Evolutionary conservation across 2,888 invertebrate genomes (phyloP).

Genomic region (Dimorphilus gyrociliatus): DNA sequence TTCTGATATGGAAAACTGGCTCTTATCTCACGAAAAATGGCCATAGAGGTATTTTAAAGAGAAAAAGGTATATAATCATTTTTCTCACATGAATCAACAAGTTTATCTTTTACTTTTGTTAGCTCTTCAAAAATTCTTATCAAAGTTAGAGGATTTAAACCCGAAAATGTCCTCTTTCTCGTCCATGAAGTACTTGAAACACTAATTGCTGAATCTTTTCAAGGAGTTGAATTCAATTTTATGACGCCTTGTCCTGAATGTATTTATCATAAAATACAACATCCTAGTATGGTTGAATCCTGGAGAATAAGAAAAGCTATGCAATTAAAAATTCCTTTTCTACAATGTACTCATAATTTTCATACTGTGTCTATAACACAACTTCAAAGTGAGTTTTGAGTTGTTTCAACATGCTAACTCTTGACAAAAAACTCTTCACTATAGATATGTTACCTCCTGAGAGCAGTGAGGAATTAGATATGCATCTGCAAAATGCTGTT

Average conservation of each 20-base stretch:
- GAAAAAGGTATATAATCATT: slow-evolving; percentile 14
- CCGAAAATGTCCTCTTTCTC: slow-evolving; percentile 30
- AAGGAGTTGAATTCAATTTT: slow-evolving; percentile 29
- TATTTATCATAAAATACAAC: slow-evolving; percentile 9
- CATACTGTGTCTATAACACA: slow-evolving; percentile 28
- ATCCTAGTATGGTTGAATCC: slow-evolving; percentile 27
- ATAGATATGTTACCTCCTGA: slow-evolving; percentile 27
- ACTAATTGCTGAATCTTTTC: slow-evolving; percentile 30
- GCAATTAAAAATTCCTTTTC: slow-evolving; percentile 27
- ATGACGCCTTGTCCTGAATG: slow-evolving; percentile 31
- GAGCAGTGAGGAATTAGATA: slow-evolving; percentile 24
- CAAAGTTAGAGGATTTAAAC: slow-evolving; percentile 24
- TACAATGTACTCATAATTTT: slow-evolving; percentile 31
- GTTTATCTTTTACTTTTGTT: too few species aligned
- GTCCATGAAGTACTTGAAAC: slow-evolving; percentile 33
- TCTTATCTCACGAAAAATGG: slow-evolving; percentile 28
- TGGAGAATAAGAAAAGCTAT: slow-evolving; percentile 23
- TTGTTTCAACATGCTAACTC: too few species aligned
- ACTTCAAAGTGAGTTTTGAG: slow-evolving; percentile 22
- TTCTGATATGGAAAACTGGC: slow-evolving; percentile 30
- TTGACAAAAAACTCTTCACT: slow-evolving; percentile 3
- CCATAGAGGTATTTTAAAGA: slow-evolving; percentile 24
- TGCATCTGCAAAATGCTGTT: slow-evolving; percentile 25
- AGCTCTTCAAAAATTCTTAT: too few species aligned
- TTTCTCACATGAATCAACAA: slow-evolving; percentile 1